A percentile compares a stretch with the other conserved stretches of the same genome.
Evolutionary conservation across 2,797 vertebrate genomes (phyloP).

Genomic region (Rhincodon typus): DNA sequence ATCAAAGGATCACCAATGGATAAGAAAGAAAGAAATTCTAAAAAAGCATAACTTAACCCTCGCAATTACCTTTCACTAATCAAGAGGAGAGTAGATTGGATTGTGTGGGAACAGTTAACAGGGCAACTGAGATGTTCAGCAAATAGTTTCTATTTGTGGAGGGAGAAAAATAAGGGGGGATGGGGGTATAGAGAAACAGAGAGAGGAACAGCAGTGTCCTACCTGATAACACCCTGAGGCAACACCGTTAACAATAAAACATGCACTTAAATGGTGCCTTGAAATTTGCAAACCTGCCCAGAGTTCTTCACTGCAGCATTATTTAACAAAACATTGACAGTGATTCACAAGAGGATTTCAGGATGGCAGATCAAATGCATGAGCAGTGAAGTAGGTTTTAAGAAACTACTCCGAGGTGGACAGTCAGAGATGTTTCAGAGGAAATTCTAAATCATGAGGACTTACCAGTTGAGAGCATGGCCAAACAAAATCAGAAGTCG

Average conservation of each 20-base stretch:
- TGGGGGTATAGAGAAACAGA: too few relatives aligned
- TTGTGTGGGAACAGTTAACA: neutral
- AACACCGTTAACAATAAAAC: neutral
- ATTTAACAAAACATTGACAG: neutral
- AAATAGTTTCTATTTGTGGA: neutral
- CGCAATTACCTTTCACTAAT: neutral
- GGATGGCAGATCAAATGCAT: neutral
- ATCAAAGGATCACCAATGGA: neutral
- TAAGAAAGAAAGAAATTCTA: neutral
- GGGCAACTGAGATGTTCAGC: neutral
- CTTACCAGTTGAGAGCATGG: neutral
- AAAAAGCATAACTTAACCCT: neutral
- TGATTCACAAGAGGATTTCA: neutral
- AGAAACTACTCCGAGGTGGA: neutral
- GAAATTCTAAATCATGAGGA: neutral
- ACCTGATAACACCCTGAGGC: neutral
- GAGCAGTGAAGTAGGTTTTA: too few relatives aligned
- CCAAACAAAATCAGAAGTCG: neutral
- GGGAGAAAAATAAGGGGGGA: too few relatives aligned
- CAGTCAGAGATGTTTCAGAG: neutral
- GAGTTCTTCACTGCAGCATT: neutral
- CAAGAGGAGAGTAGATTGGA: neutral
- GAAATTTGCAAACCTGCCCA: neutral
- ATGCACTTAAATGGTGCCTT: neutral
- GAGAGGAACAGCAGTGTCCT: neutral